phyloP scores from a whole-genome alignment of 2,888 invertebrate genomes.

The Sesamia inferens region DNA sequence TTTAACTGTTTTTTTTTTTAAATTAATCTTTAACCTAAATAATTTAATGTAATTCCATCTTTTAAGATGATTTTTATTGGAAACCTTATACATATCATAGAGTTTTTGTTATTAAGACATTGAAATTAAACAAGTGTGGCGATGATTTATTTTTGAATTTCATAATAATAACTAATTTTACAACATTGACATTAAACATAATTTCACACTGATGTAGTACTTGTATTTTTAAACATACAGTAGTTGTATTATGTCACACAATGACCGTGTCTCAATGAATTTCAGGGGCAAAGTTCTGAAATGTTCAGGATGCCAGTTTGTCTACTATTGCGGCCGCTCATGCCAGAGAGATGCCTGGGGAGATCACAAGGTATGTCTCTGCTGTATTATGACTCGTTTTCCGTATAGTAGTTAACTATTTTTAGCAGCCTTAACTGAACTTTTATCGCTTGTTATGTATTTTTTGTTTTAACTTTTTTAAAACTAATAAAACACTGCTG shows the following conservation, averaged over 20 bases:
- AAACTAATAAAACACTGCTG: neutral
- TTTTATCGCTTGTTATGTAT: neutral
- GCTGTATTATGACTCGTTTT: conserved; percentile 14
- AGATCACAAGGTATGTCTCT: conserved; percentile 91
- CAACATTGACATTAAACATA: conserved; percentile 6
- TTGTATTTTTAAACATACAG: conserved; percentile 48
- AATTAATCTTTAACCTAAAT: no score
- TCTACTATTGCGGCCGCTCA: conserved; percentile 94
- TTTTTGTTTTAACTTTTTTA: neutral
- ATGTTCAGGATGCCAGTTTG: conserved; percentile 95
- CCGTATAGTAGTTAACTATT: neutral
- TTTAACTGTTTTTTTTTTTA: neutral
- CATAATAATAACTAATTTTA: neutral
- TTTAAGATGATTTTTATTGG: no score
- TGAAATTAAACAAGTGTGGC: neutral
- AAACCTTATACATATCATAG: no score
- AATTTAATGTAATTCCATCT: neutral
- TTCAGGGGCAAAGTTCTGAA: conserved; percentile 93
- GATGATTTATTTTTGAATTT: conserved; percentile 7
- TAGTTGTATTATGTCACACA: conserved; percentile 30
- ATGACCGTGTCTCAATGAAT: conserved; percentile 62
- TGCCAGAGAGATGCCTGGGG: conserved; percentile 96
- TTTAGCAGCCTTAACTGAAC: no score
- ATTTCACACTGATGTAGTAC: conserved; percentile 12
- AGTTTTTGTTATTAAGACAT: neutral